These are phyloP conservation scores for Polyergus mexicanus DNA, from an alignment of 1,140 invertebrate species.

Conservation along the genomic window DNA sequence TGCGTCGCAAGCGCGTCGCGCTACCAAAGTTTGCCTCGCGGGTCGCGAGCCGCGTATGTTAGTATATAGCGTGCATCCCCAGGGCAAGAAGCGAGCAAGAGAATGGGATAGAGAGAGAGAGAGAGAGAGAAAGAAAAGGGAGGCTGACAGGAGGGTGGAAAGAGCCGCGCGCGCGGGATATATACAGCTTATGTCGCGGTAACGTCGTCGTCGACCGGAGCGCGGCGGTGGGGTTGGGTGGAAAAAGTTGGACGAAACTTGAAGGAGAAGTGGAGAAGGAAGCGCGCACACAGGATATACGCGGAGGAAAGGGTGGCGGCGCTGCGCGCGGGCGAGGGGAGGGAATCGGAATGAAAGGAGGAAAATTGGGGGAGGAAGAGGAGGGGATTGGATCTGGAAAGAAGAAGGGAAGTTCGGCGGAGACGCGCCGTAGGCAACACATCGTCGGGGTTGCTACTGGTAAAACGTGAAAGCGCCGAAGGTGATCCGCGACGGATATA, in stretches of 20 bases:
- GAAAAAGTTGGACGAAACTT: conserved; percentile 80
- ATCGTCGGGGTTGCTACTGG: conserved; percentile 62
- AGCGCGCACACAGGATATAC: conserved; percentile 49
- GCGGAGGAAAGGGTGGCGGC: conserved; percentile 58
- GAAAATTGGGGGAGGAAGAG: conserved; percentile 59
- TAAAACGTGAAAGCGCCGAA: conserved; percentile 68
- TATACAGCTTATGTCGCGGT: conserved; percentile 69
- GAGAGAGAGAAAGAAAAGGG: conserved; percentile 37
- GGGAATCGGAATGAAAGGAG: conserved; percentile 69
- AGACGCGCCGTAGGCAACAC: conserved; percentile 57
- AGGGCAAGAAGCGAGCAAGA: conserved; percentile 57
- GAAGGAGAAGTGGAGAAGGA: conserved; percentile 73
- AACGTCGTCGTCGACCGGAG: conserved; percentile 61
- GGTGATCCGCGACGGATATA: conserved; percentile 59
- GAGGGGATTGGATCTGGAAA: conserved; percentile 64
- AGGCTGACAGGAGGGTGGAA: conserved; percentile 57
- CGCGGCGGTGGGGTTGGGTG: conserved; percentile 50
- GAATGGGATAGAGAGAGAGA: conserved; percentile 14
- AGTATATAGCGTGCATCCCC: conserved; percentile 65
- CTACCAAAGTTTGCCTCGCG: conserved; percentile 49
- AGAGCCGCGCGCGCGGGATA: conserved; percentile 53
- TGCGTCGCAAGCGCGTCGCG: conserved; percentile 26
- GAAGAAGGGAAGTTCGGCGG: conserved; percentile 66
- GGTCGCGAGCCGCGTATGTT: conserved; percentile 54
- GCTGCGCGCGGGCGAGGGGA: conserved; percentile 46